Percentiles rank a stretch among this genome's conserved stretches.
Evolutionary conservation across 2,888 invertebrate species (phyloP).

Genomic region (Uropetala carovei): DNA sequence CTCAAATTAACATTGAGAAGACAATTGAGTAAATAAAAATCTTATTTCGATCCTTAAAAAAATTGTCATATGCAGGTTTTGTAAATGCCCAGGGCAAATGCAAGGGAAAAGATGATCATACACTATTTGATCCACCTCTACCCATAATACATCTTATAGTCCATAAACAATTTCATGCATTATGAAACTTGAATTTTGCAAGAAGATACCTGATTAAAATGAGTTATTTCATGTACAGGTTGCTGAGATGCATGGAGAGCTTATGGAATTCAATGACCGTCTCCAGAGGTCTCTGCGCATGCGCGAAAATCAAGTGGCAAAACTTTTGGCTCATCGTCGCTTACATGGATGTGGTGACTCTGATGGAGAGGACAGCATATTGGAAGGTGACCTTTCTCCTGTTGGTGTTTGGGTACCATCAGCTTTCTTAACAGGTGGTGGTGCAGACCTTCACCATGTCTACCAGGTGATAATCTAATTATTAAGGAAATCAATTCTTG

Average conservation of each 20-base stretch:
- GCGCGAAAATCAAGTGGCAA: conserved; percentile 76
- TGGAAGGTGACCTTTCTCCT: conserved; percentile 69
- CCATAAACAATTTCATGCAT: no score
- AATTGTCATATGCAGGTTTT: no score
- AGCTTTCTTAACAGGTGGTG: conserved; percentile 86
- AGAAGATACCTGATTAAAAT: no score
- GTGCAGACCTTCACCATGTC: conserved; percentile 89
- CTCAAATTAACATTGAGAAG: no score
- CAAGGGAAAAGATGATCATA: no score
- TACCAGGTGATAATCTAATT: conserved; percentile 82
- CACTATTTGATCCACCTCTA: no score
- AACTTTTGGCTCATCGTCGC: conserved; percentile 79
- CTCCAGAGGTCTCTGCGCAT: conserved; percentile 83
- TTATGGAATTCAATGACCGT: conserved; percentile 93
- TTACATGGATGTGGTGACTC: conserved; percentile 80
- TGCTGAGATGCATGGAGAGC: conserved; percentile 95
- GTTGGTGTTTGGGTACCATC: conserved; percentile 93
- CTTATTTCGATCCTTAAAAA: no score
- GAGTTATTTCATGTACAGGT: conserved; percentile 78
- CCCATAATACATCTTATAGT: no score
- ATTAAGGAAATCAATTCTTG: no score
- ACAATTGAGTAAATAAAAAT: no score
- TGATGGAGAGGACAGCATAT: conserved; percentile 67
- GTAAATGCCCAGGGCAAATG: no score
- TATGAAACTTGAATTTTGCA: no score